phyloP scores from a whole-genome alignment of 2,797 vertebrate genomes.

The Typhlichthys subterraneus region DNA sequence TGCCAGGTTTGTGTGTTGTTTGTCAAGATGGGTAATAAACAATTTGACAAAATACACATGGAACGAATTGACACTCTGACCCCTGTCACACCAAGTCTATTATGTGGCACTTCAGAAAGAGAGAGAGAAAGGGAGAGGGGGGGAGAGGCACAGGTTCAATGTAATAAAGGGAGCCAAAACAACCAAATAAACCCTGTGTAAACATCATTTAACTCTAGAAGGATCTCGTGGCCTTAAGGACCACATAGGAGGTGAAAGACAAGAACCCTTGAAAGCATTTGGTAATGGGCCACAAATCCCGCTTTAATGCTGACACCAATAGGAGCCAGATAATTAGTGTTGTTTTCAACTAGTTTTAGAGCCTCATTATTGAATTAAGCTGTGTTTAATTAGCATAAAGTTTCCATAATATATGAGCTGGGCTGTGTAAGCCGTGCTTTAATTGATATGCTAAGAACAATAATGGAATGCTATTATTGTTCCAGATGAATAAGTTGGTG shows the following conservation, averaged over 20 bases:
- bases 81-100: no score
- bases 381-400: conserved; percentile 58
- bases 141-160: conserved; percentile 26
- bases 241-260: conserved; percentile 68
- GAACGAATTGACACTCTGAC: no score
- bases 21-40: no score
- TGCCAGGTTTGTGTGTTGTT: neutral
- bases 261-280: conserved; percentile 68
- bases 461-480: conserved; percentile 18
- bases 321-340: conserved; percentile 65
- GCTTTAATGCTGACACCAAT: conserved; percentile 48
- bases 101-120: conserved; percentile 17
- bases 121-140: conserved; percentile 19
- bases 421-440: conserved; percentile 40
- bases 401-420: conserved; percentile 44
- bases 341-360: conserved; percentile 53
- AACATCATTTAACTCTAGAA: conserved; percentile 72
- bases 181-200: conserved; percentile 57
- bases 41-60: conserved; percentile 3
- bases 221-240: conserved; percentile 59
- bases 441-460: conserved; percentile 33
- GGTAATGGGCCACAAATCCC: conserved; percentile 64
- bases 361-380: conserved; percentile 63
- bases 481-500: no score
- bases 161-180: conserved; percentile 65